These are phyloP conservation scores for Ichneumoninae sp. DNA, from an alignment of 2,888 invertebrate species.

Conservation along the genomic window DNA sequence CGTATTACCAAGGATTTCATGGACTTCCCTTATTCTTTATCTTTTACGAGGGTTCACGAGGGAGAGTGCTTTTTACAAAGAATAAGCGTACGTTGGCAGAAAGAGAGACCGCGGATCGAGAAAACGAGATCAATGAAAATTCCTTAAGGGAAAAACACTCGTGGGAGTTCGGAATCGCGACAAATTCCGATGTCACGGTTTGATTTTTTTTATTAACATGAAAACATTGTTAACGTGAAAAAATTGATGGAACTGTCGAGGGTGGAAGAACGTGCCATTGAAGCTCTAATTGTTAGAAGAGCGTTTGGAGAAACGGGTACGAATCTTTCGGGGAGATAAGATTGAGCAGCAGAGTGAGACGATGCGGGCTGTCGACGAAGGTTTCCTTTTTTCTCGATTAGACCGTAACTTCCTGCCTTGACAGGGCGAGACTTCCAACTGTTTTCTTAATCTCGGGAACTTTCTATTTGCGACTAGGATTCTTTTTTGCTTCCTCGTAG, in stretches of 20 bases:
- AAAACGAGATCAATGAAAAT: constrained; percentile 48
- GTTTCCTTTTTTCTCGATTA: neutral
- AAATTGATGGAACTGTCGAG: neutral
- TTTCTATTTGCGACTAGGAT: neutral
- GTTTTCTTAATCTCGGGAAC: neutral
- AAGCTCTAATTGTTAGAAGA: constrained; percentile 30
- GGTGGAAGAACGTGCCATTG: constrained; percentile 13
- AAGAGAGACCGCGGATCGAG: constrained; percentile 20
- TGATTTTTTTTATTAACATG: neutral
- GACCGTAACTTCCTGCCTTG: constrained; percentile 9
- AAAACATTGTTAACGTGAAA: constrained; percentile 42
- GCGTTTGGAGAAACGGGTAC: constrained; percentile 10
- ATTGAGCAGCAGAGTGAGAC: constrained; percentile 39
- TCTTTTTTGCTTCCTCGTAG: too few relatives aligned
- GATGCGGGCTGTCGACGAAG: constrained; percentile 51
- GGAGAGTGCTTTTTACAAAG: neutral
- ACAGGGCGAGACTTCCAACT: neutral
- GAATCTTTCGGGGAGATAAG: constrained; percentile 47
- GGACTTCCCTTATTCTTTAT: constrained; percentile 43
- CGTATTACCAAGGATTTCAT: constrained; percentile 48
- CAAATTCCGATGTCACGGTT: constrained; percentile 52
- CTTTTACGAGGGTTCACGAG: constrained; percentile 53
- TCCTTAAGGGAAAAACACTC: constrained; percentile 51
- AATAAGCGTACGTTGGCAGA: neutral
- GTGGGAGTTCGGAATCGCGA: constrained; percentile 64